phyloP scores from a whole-genome alignment of 2,797 vertebrate genomes.

The Pitangus sulphuratus region DNA sequence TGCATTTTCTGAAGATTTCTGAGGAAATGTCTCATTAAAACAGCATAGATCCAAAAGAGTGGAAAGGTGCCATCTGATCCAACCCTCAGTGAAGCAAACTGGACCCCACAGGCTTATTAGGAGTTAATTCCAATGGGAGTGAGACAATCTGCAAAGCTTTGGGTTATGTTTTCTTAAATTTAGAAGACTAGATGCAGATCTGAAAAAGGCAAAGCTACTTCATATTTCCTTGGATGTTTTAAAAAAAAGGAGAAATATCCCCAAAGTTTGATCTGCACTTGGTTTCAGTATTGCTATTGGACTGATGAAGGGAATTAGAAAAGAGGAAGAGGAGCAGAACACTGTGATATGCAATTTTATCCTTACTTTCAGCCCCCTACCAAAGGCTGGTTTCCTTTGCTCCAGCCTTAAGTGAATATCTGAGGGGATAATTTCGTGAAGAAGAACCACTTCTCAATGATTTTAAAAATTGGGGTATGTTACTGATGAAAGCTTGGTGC shows the following conservation, averaged over 20 bases:
- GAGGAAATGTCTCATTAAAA: neutral
- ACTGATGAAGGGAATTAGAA: neutral
- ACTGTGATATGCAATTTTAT: neutral
- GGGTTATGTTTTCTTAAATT: neutral
- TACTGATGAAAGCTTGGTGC: neutral
- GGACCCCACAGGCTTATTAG: neutral
- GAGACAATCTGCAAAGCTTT: neutral
- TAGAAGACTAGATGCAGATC: neutral
- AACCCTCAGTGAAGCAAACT: neutral
- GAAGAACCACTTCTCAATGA: neutral
- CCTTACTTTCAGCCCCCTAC: neutral
- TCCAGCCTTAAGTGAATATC: neutral
- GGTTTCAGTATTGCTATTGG: neutral
- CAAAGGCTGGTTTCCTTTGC: neutral
- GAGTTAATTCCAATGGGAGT: neutral
- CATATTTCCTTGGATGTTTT: neutral
- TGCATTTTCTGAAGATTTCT: neutral
- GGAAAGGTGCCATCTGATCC: neutral
- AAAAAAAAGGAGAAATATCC: neutral
- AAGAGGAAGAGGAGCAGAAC: neutral
- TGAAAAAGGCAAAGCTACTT: neutral
- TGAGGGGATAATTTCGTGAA: neutral
- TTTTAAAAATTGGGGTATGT: neutral
- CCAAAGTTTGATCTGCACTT: neutral
- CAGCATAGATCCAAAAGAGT: neutral